Evolutionary conservation across 2,113 vertebrate species (phyloP).

Genomic region (Fregetta grallaria): DNA sequence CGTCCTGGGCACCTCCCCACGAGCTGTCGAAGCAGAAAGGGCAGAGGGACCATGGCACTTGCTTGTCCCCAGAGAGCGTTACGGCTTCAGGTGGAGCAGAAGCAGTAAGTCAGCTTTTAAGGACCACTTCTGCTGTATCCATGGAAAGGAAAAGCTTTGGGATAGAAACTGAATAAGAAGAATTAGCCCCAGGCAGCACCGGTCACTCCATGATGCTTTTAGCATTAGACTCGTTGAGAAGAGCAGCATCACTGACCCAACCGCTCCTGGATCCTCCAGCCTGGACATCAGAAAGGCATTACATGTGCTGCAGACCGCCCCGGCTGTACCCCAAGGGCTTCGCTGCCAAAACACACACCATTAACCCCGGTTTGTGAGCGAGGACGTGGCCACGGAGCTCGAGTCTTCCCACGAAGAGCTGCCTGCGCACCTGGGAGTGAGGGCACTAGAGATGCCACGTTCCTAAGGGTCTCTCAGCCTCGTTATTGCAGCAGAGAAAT

Average conservation of each 20-base stretch:
- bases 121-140: neutral
- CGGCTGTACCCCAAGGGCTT: neutral
- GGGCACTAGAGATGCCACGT: neutral
- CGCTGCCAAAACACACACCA: neutral
- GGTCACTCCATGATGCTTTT: fast-evolving
- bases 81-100: neutral
- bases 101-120: neutral
- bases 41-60: neutral
- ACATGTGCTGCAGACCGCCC: fast-evolving
- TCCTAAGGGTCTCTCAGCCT: neutral
- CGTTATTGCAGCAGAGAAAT: neutral
- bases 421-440: fast-evolving
- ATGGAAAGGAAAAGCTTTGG: neutral
- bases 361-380: fast-evolving
- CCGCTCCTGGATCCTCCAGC: neutral
- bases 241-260: neutral
- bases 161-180: neutral
- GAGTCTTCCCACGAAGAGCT: fast-evolving
- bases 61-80: neutral
- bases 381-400: fast-evolving
- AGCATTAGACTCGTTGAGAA: neutral
- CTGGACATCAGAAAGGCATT: fast-evolving
- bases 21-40: fast-evolving
- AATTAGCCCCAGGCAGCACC: neutral
- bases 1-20: fast-evolving